Base-by-base conservation (phyloP, 92 coral and sea anemone species). In the Pocillopora grandis region DNA sequence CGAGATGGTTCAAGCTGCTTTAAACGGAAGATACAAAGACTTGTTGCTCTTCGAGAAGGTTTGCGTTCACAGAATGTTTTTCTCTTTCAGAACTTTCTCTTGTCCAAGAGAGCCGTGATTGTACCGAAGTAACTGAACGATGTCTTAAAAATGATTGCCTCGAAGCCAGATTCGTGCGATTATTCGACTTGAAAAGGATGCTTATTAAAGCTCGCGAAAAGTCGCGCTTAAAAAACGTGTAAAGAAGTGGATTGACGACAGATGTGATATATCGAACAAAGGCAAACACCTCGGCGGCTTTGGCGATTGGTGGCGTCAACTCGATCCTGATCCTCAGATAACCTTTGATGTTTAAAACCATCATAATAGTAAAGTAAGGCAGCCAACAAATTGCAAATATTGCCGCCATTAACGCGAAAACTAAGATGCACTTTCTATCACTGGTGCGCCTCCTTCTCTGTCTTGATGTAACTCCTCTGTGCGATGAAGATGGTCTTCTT, bases 221-320 rank as follows among this genome's bases (percentile, higher is more conserved):
- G 62, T 90, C 93, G 71, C 93, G 85, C 70, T 90, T 90, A 48
- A 90, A 87, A 65, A 90, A 84, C 10, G 91, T 90, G 79, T 90
- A 90, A 5, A 90, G 87, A 6, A 90, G 62, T 6, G 93, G 93
- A 16, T 90, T 86, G 4, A 60, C 83, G 2, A 77, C 75, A 9
- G 91, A 90, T 37, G 93, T 90, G 5, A 81, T 71, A 71, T 79
- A 90, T 20, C 93, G 84, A 33, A 85, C 70, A 42, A 83, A 78
- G 7, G 74, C 85, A 12, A 80, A 76, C n/a, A 76, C 80, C 2
- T 84, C 73, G 0, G 62, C 8, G 21, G 86, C 82, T 52, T 62
- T 60, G 0, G 13, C 19, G 21, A 71, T 66, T 2, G 74, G 79
- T 5, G n/a, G 5, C 1, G 76, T 13, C 31, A 27, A 27, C 31